phyloP scores from a whole-genome alignment of 2,888 invertebrate genomes.

The Pecten maximus region DNA sequence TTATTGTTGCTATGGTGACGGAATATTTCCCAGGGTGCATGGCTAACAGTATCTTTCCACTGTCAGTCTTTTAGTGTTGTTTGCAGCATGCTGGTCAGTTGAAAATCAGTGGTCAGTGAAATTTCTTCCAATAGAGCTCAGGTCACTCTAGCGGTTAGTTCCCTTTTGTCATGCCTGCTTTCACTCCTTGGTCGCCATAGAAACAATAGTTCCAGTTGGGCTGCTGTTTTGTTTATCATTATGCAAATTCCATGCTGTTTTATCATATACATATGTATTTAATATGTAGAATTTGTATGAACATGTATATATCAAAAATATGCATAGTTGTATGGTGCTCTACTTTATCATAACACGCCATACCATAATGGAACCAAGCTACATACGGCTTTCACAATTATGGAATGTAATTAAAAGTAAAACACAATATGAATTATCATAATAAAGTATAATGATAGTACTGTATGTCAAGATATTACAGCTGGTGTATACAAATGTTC shows the following conservation, averaged over 20 bases:
- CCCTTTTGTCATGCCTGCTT: conserved; percentile 24
- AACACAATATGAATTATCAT: too few relatives aligned
- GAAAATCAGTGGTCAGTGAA: conserved; percentile 10
- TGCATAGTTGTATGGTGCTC: background rate
- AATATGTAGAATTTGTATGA: too few relatives aligned
- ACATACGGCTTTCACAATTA: too few relatives aligned
- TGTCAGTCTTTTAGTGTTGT: conserved; percentile 31
- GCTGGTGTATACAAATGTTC: background rate
- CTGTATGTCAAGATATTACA: too few relatives aligned
- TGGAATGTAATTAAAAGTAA: too few relatives aligned
- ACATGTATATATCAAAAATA: background rate
- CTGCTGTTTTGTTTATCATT: conserved; percentile 16
- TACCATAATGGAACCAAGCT: too few relatives aligned
- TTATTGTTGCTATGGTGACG: conserved; percentile 47
- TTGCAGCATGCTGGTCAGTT: conserved; percentile 32
- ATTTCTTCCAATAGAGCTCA: background rate
- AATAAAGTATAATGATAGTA: too few relatives aligned
- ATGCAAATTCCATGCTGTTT: background rate
- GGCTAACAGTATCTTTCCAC: conserved; percentile 40
- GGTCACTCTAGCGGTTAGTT: conserved; percentile 3
- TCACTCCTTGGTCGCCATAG: conserved; percentile 4
- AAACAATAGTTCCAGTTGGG: background rate
- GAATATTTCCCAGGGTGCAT: conserved; percentile 47
- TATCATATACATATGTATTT: background rate
- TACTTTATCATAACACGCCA: too few relatives aligned